A percentile compares a stretch with the other conserved stretches of the same genome.
Evolutionary conservation across 2,888 invertebrate species (phyloP).

Genomic region (Hypomecis punctinalis): DNA sequence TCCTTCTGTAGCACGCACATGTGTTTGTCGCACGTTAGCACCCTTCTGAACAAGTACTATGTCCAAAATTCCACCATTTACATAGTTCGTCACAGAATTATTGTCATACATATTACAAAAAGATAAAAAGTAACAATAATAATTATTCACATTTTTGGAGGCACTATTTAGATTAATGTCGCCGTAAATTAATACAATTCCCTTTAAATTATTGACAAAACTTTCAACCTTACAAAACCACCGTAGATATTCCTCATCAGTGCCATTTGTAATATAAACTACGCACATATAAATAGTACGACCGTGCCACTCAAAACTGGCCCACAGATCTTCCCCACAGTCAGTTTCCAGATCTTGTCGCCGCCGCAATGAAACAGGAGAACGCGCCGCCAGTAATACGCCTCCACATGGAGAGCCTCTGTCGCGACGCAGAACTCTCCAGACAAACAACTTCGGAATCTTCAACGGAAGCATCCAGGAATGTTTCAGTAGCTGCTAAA

Average conservation of each 20-base stretch:
- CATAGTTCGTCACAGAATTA: neutral
- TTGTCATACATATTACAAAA: conserved; percentile 2
- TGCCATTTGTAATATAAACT: neutral
- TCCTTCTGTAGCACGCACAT: neutral
- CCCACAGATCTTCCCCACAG: conserved; percentile 17
- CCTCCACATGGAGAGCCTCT: conserved; percentile 13
- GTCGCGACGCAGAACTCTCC: conserved; percentile 11
- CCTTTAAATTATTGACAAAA: neutral
- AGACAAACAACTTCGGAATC: neutral
- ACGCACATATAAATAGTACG: neutral
- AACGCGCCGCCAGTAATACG: conserved; percentile 4
- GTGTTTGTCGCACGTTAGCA: neutral
- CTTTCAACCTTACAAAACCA: conserved; percentile 1
- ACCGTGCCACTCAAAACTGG: neutral
- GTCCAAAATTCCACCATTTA: neutral
- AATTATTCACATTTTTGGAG: neutral
- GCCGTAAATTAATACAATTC: neutral
- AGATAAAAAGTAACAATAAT: neutral
- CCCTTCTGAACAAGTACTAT: neutral
- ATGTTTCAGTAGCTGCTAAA: neutral
- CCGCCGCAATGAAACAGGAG: neutral
- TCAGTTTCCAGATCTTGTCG: conserved; percentile 3
- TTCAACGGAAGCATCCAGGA: neutral
- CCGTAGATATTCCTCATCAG: neutral
- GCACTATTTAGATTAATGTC: conserved; percentile 4